These are phyloP conservation scores for Formica aserva DNA, from an alignment of 2,888 invertebrate species.

Conservation along the genomic window DNA sequence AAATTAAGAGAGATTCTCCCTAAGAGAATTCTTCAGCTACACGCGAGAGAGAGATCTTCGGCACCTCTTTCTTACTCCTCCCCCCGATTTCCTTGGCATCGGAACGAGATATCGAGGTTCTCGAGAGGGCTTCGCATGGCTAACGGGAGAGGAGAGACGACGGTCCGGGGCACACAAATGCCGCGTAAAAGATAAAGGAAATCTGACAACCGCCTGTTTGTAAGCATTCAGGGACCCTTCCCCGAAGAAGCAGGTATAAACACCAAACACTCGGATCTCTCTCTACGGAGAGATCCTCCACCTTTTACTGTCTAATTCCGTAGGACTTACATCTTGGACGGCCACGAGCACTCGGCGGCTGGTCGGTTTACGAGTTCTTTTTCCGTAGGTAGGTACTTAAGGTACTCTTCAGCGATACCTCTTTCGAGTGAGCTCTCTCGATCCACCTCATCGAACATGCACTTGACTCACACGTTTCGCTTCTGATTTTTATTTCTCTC, in stretches of 20 bases:
- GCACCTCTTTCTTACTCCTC: slow-evolving; percentile 8
- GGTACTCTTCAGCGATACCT: slow-evolving; percentile 27
- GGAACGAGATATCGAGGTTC: slow-evolving; percentile 43
- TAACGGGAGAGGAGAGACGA: slow-evolving; percentile 56
- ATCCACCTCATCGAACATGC: slow-evolving; percentile 31
- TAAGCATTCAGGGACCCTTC: slow-evolving; percentile 80
- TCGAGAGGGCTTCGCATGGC: slow-evolving; percentile 46
- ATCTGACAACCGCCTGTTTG: slow-evolving; percentile 85
- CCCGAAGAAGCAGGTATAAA: slow-evolving; percentile 81
- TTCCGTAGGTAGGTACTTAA: slow-evolving; percentile 14
- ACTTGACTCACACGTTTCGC: slow-evolving; percentile 37
- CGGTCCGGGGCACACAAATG: slow-evolving; percentile 78
- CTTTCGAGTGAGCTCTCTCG: slow-evolving; percentile 36
- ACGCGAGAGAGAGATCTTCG: slow-evolving; percentile 18
- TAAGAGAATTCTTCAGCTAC: slow-evolving; percentile 51
- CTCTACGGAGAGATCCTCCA: slow-evolving; percentile 68
- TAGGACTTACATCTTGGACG: slow-evolving; percentile 69
- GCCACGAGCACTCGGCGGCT: slow-evolving; percentile 38
- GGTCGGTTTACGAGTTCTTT: slow-evolving; percentile 39
- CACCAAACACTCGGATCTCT: slow-evolving; percentile 76
- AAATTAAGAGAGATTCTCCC: slow-evolving; percentile 45
- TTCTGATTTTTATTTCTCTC: slow-evolving; percentile 1
- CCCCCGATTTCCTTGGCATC: slow-evolving; percentile 38
- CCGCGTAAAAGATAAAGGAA: slow-evolving; percentile 84
- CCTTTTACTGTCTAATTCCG: slow-evolving; percentile 79